phyloP scores from a whole-genome alignment of 1,140 invertebrate genomes.

The Drosophila pachea region DNA sequence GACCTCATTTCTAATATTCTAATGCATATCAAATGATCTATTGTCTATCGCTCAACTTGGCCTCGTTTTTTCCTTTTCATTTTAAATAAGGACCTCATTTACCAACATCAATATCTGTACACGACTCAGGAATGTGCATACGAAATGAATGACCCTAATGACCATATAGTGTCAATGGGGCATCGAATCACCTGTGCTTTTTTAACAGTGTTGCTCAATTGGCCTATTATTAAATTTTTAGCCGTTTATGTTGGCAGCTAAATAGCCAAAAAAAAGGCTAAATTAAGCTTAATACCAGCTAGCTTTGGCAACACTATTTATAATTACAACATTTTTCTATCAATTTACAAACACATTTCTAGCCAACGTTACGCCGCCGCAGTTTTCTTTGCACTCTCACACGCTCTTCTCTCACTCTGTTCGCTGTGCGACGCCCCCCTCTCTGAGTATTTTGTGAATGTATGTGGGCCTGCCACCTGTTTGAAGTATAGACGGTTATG shows the following conservation, averaged over 20 bases:
- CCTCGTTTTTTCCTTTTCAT: conserved; percentile 27
- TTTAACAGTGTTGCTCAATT: not conserved
- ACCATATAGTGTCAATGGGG: conserved; percentile 9
- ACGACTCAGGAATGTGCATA: conserved; percentile 12
- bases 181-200: conserved; percentile 1
- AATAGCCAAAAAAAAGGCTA: not conserved
- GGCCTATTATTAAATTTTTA: not conserved
- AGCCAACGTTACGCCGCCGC: conserved; percentile 46
- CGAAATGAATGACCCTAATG: conserved; percentile 10
- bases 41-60: conserved; percentile 17
- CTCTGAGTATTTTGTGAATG: not conserved
- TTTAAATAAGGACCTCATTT: conserved; percentile 32
- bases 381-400: conserved; percentile 23
- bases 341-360: conserved; percentile 23
- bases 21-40: conserved; percentile 21
- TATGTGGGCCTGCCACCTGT: conserved; percentile 38
- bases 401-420: not conserved
- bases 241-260: not conserved
- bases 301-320: not conserved
- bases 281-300: not conserved
- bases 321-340: conserved; percentile 11
- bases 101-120: conserved; percentile 55
- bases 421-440: conserved; percentile 5
- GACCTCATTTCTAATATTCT: conserved; percentile 1
- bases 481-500: conserved; percentile 10